Conservation (phyloP, 2,113 vertebrate genomes). For the Siniperca knerii region DNA sequence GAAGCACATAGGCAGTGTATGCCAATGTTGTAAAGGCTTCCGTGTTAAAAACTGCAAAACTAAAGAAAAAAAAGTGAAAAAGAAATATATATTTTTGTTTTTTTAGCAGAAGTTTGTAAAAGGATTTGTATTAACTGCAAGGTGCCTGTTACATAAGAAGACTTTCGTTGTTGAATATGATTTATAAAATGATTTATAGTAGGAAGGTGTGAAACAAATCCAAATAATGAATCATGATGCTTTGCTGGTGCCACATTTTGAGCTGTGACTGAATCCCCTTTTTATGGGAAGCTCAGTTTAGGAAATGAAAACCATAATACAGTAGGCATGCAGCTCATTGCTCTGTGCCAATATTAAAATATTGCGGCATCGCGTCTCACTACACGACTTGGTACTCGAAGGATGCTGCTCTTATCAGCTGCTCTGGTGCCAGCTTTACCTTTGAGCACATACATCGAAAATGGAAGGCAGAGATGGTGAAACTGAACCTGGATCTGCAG, state of each 20-base stretch:
- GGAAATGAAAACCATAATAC: conserved; percentile 5
- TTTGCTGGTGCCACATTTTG: conserved; percentile 7
- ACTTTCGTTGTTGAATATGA: neutral
- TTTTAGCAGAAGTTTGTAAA: neutral
- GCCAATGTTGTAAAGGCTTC: neutral
- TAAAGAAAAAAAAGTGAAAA: neutral
- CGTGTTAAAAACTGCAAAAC: neutral
- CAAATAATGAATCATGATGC: neutral
- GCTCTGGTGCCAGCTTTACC: conserved; percentile 54
- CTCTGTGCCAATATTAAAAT: conserved; percentile 71
- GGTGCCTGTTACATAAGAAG: neutral
- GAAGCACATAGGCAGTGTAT: neutral
- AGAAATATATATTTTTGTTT: neutral
- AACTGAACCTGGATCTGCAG: conserved; percentile 67
- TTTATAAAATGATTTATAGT: neutral
- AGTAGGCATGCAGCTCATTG: conserved; percentile 42
- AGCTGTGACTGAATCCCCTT: neutral
- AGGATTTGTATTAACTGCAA: neutral
- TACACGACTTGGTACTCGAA: conserved; percentile 14
- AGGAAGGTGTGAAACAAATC: neutral
- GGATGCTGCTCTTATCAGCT: conserved; percentile 27
- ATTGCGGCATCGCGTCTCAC: conserved; percentile 67
- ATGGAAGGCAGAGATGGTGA: neutral
- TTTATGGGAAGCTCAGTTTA: neutral
- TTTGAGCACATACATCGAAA: neutral